phyloP scores from a whole-genome alignment of 2,797 vertebrate species.

The Myiotriccus ornatus region DNA sequence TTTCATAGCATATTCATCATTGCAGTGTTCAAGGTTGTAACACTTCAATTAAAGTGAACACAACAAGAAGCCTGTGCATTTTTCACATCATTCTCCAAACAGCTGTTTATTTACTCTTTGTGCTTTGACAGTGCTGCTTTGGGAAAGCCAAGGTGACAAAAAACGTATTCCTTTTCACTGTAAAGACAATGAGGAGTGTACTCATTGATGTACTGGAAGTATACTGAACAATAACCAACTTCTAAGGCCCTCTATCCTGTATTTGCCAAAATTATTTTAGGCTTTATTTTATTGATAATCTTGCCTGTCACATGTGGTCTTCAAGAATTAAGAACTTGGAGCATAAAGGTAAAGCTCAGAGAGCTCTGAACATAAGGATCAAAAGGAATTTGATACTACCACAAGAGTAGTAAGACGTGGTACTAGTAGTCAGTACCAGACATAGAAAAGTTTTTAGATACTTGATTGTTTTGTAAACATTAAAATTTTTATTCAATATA shows the following conservation, averaged over 20 bases:
- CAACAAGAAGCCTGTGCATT: not conserved
- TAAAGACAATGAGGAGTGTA: not conserved
- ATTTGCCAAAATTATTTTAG: not conserved
- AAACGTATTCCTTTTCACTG: not conserved
- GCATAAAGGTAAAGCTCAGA: not conserved
- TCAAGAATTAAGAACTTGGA: not conserved
- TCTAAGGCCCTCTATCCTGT: not conserved
- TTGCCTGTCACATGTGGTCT: not conserved
- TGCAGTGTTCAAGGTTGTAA: not conserved
- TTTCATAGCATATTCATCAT: not conserved
- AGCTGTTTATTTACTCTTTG: not conserved
- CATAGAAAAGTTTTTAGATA: not conserved
- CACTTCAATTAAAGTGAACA: not conserved
- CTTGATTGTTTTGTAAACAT: not conserved
- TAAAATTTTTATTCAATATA: not conserved
- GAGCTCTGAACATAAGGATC: not conserved
- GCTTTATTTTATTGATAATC: not conserved
- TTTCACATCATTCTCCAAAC: not conserved
- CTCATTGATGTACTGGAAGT: not conserved
- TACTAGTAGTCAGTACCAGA: not conserved
- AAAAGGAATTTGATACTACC: not conserved
- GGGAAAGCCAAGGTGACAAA: not conserved
- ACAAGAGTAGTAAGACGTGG: not conserved
- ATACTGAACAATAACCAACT: not conserved
- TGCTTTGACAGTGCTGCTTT: not conserved